These are phyloP conservation scores for Ophioderma brevispina DNA, from an alignment of 35 echinoderm and acorn worm species.

Conservation along the genomic window DNA sequence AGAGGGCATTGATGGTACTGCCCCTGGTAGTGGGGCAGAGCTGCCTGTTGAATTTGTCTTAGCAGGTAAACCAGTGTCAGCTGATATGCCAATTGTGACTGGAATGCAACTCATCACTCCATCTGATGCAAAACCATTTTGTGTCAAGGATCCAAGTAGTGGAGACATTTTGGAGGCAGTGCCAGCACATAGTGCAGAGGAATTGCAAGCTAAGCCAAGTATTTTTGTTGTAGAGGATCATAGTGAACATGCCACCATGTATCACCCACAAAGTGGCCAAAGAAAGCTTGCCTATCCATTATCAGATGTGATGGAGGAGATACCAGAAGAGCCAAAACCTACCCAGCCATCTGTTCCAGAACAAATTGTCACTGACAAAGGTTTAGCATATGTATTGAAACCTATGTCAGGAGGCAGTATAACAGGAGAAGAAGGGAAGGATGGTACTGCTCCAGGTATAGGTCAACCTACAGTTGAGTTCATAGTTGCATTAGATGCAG, in stretches of 20 bases:
- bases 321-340: background rate
- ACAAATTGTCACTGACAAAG: conserved; percentile 49
- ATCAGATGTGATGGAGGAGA: background rate
- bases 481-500: background rate
- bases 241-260: conserved; percentile 22
- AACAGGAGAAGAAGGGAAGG: background rate
- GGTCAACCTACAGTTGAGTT: background rate
- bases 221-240: conserved; percentile 21
- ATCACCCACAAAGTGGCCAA: conserved; percentile 7
- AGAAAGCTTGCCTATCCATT: conserved; percentile 10
- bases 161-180: conserved; percentile 40
- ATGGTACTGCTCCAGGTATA: conserved; percentile 1
- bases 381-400: conserved; percentile 50
- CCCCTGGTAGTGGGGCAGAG: conserved; percentile 1
- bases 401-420: background rate
- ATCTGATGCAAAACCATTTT: conserved; percentile 5
- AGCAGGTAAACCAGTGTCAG: background rate
- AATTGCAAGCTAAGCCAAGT: conserved; percentile 11
- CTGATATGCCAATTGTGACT: conserved; percentile 5
- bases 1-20: background rate
- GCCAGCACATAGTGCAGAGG: conserved; percentile 35
- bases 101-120: background rate
- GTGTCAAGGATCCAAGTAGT: conserved; percentile 52
- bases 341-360: background rate
- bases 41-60: conserved; percentile 17